Conservation (phyloP, 2,113 vertebrate genomes). For the Melanotaenia duboulayi region DNA sequence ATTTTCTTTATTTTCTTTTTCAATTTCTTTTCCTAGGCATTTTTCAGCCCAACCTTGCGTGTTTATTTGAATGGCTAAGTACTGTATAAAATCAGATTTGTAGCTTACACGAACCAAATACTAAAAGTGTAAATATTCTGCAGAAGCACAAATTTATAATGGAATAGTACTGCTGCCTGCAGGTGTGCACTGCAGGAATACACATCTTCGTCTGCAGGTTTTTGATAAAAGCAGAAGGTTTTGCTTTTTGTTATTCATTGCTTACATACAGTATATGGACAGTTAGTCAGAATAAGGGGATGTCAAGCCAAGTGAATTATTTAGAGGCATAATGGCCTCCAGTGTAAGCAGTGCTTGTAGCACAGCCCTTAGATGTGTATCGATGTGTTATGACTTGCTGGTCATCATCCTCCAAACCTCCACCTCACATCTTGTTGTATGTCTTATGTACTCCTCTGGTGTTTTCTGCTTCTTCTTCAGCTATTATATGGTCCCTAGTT, state of each 20-base stretch:
- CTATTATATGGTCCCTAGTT: conserved; percentile 45
- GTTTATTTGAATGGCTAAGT: too few relatives aligned
- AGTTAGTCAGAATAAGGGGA: conserved; percentile 15
- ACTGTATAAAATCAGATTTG: too few relatives aligned
- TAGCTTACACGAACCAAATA: too few relatives aligned
- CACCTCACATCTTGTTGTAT: conserved; percentile 20
- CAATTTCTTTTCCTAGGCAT: background rate
- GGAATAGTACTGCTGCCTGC: background rate
- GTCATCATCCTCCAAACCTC: conserved; percentile 60
- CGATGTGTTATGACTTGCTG: conserved; percentile 72
- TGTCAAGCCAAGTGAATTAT: conserved; percentile 56
- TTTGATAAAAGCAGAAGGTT: background rate
- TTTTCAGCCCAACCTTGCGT: too few relatives aligned
- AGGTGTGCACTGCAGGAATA: too few relatives aligned
- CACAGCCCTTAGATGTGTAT: conserved; percentile 54
- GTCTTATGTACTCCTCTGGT: background rate
- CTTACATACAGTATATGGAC: background rate
- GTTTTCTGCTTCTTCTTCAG: conserved; percentile 9
- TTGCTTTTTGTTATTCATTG: conserved; percentile 14
- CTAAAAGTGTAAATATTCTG: too few relatives aligned
- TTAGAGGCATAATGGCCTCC: conserved; percentile 61
- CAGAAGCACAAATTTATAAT: background rate
- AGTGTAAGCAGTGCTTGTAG: conserved; percentile 46
- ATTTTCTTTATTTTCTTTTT: background rate
- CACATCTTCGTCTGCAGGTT: background rate